These are phyloP conservation scores for Mola mola DNA, from an alignment of 2,113 vertebrate genomes.

Conservation along the genomic window DNA sequence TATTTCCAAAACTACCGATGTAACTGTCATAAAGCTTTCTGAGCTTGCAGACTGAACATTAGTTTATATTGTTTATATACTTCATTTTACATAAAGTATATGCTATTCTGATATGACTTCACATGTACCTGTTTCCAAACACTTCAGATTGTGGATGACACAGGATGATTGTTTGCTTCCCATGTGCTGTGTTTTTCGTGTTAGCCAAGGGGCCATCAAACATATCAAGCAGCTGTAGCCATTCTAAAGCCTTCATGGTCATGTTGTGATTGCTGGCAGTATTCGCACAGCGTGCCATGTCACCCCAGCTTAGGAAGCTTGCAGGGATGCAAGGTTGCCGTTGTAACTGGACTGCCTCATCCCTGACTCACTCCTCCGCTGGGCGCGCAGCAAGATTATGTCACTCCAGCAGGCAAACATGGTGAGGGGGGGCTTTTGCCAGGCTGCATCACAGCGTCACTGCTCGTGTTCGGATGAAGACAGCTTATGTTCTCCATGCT, in stretches of 20 bases:
- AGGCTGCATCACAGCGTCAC: slow-evolving; percentile 26
- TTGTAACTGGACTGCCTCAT: slow-evolving; percentile 21
- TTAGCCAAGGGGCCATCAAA: slow-evolving; percentile 6
- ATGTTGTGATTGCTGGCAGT: slow-evolving; percentile 31
- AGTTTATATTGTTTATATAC: too few species aligned
- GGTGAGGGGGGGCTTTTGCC: slow-evolving; percentile 20
- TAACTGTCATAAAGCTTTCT: too few species aligned
- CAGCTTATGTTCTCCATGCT: slow-evolving; percentile 7
- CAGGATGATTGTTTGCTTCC: too few species aligned
- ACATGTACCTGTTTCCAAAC: too few species aligned
- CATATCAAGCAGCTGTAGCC: slow-evolving; percentile 31
- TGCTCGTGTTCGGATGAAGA: slow-evolving; percentile 28
- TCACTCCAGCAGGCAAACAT: slow-evolving; percentile 32
- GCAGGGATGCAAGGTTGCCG: slow-evolving; percentile 28
- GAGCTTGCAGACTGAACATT: too few species aligned
- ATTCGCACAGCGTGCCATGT: slow-evolving; percentile 32
- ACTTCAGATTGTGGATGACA: too few species aligned
- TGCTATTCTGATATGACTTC: too few species aligned
- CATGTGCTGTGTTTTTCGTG: too few species aligned
- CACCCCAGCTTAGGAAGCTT: slow-evolving; percentile 27
- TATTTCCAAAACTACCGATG: too few species aligned
- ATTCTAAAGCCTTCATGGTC: slow-evolving; percentile 16
- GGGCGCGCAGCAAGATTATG: slow-evolving; percentile 45
- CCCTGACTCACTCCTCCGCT: slow-evolving; percentile 31
- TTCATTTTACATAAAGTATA: too few species aligned